phyloP scores from a whole-genome alignment of 2,888 invertebrate species.

The Nomada fucata region DNA sequence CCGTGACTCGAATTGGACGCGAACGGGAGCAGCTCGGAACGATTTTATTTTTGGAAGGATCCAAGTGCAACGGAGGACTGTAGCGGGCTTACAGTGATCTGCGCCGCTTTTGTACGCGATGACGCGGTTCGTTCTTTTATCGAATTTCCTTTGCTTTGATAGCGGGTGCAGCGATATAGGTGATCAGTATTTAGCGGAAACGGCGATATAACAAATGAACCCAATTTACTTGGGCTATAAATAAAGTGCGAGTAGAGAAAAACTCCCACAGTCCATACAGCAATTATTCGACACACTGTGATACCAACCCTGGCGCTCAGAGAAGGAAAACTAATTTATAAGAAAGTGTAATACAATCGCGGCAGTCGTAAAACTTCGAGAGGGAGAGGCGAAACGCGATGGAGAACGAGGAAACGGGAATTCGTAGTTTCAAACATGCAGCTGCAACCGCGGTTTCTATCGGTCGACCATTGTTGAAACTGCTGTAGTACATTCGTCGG shows the following conservation, averaged over 20 bases:
- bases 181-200: no score
- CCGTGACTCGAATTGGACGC: slow-evolving; percentile 50
- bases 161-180: no score
- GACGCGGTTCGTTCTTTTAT: not conserved
- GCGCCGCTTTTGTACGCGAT: not conserved
- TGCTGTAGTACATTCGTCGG: slow-evolving; percentile 59
- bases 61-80: no score
- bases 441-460: slow-evolving; percentile 31
- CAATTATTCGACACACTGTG: no score
- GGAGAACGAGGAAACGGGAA: slow-evolving; percentile 10
- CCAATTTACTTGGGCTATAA: no score
- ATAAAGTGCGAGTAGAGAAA: no score
- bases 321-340: not conserved
- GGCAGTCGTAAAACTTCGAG: not conserved
- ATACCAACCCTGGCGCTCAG: no score
- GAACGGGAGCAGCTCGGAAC: slow-evolving; percentile 1
- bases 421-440: slow-evolving; percentile 29
- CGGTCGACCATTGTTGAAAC: slow-evolving; percentile 53
- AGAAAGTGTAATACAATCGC: not conserved
- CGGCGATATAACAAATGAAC: no score
- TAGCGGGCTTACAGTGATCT: no score
- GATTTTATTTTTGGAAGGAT: slow-evolving; percentile 18
- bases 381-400: not conserved
- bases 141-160: no score
- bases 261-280: no score